Base-by-base conservation (phyloP, 2,113 vertebrate genomes). In the Microcebus lehilahytsara region DNA sequence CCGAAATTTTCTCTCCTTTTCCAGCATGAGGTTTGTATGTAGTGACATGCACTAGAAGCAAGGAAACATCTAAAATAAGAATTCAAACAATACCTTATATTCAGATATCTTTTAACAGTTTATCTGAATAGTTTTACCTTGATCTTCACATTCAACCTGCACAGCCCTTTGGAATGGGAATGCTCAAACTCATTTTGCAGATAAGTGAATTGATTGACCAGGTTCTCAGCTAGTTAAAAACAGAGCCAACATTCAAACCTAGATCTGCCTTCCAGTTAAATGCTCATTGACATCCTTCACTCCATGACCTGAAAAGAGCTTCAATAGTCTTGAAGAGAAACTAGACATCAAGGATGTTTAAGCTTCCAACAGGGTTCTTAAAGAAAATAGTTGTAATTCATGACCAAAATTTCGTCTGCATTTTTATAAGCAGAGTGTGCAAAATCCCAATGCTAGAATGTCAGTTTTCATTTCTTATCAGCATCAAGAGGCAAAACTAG, bases 221-320 rank as follows among this genome's bases (percentile, higher is more conserved):
- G 53, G 7, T 93, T 84, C 64, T 90, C 11, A 90, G 12, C 14
- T n/a, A 69, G 56, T 66, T 75, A 42, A 97, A 96, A 84, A 25
- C 40, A 94, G 81, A 95, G 1, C 3, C 25, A 62, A 94, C 46
- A 74, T 78, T 92, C 12, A 84, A 90, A 90, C 19, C 23, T n/a
- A 93, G n/a, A 86, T 75, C 6, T 25, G 7, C 10, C 32, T 95
- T 20, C 16, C 53, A 56, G 37, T 56, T 78, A 67, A 88, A 60
- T 64, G 30, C 49, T 91, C 53, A 58, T 53, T 89, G 74, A 89
- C 51, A 16, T 64, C 37, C 53, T 90, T 80, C 12, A 81, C 49
- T 93, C 3, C 27, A 9, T 89, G 22, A 3, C 32, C 37, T 69
- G 10, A 89, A 53, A 94, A 74, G 46, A 71, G 17, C 27, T 83